Percentiles rank a stretch among this genome's conserved stretches.
Evolutionary conservation across 2,113 vertebrate genomes (phyloP).

Genomic region (Rhadina sibilatrix): DNA sequence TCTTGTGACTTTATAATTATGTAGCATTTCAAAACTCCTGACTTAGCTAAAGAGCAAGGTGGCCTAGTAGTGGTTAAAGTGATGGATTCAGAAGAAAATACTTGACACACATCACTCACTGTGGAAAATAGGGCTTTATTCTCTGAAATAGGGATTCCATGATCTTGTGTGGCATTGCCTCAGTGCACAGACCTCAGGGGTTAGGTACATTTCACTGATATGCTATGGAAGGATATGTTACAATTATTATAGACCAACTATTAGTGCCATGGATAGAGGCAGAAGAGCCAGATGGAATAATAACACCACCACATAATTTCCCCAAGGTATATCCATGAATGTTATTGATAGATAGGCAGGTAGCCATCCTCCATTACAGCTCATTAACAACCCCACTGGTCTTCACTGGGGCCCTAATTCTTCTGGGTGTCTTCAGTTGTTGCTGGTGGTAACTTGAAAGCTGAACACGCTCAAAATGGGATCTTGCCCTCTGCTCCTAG

Average conservation of each 20-base stretch:
- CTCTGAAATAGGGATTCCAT: constrained; percentile 26
- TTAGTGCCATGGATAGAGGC: neutral
- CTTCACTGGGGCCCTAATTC: neutral
- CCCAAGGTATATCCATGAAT: neutral
- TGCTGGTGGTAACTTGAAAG: neutral
- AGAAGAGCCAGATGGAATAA: neutral
- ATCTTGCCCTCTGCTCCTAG: neutral
- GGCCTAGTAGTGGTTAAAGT: neutral
- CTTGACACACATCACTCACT: constrained; percentile 28
- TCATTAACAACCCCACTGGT: neutral
- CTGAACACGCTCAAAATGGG: neutral
- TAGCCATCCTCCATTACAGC: neutral
- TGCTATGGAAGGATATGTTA: neutral
- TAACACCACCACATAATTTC: neutral
- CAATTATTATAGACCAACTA: neutral
- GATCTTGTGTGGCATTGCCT: constrained; percentile 6
- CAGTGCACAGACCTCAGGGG: neutral
- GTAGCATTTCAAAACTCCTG: neutral
- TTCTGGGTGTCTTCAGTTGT: neutral
- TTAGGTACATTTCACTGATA: neutral
- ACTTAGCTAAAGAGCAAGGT: constrained; percentile 17
- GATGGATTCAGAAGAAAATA: constrained; percentile 13
- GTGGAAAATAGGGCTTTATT: constrained; percentile 41
- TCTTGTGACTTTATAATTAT: neutral
- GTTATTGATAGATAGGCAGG: neutral